Conservation (phyloP, 1,140 invertebrate species). For the Homalodisca vitripennis region DNA sequence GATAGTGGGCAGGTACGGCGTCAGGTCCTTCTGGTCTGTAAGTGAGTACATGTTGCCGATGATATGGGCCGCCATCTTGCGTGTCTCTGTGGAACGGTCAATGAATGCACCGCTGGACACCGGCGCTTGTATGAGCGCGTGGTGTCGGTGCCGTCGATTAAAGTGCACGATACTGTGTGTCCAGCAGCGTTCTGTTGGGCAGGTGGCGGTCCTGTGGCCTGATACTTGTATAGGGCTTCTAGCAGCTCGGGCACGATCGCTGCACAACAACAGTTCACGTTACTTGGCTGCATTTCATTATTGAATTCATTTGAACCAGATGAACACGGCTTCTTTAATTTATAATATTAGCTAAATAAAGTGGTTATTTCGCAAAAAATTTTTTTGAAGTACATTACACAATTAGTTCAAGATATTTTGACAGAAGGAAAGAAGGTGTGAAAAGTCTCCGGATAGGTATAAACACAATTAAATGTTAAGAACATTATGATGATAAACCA, state of each 20-base stretch:
- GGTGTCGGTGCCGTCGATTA: constrained; percentile 98
- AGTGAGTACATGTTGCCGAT: constrained; percentile 99
- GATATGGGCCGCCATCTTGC: constrained; percentile 99
- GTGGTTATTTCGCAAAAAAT: too few relatives aligned
- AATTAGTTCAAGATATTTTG: too few relatives aligned
- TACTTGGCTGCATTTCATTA: too few relatives aligned
- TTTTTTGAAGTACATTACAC: too few relatives aligned
- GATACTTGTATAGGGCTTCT: constrained; percentile 77
- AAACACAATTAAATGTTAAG: too few relatives aligned
- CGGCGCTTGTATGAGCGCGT: constrained; percentile 99
- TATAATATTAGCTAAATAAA: too few relatives aligned
- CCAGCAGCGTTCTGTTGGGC: constrained; percentile 88
- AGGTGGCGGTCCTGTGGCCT: constrained; percentile 89
- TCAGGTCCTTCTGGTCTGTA: constrained; percentile 97
- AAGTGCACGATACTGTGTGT: constrained; percentile 99
- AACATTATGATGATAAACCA: too few relatives aligned
- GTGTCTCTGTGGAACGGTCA: constrained; percentile 94
- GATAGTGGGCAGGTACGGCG: constrained; percentile 94
- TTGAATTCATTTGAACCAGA: too few relatives aligned
- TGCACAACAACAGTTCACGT: too few relatives aligned
- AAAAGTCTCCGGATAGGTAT: too few relatives aligned
- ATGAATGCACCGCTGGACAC: constrained; percentile 96
- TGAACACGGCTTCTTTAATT: too few relatives aligned
- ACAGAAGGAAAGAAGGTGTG: too few relatives aligned
- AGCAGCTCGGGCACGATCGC: constrained; percentile 90